Conservation (phyloP, 1,140 invertebrate species). For the Anagrus nilaparvatae region DNA sequence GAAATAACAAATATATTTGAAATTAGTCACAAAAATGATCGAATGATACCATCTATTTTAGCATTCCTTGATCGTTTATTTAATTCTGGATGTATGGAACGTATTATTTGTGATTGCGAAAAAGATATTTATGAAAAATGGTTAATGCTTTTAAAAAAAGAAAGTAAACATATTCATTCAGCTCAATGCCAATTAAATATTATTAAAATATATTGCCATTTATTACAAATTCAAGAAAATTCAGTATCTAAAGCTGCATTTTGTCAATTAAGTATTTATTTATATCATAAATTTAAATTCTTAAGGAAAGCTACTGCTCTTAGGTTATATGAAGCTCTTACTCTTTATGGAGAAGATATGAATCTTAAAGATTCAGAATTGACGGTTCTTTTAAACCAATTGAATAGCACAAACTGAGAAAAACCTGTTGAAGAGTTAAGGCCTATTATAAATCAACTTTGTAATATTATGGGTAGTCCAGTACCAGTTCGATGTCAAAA, state of each 20-base stretch:
- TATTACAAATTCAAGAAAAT: constrained; percentile 63
- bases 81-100: constrained; percentile 57
- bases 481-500: constrained; percentile 47
- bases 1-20: constrained; percentile 62
- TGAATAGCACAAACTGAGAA: constrained; percentile 82
- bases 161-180: constrained; percentile 61
- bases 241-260: constrained; percentile 57
- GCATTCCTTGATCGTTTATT: constrained; percentile 76
- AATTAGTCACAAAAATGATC: constrained; percentile 63
- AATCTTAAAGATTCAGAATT: constrained; percentile 59
- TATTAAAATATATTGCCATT: constrained; percentile 66
- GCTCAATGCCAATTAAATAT: constrained; percentile 70
- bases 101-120: constrained; percentile 51
- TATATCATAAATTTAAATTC: constrained; percentile 77
- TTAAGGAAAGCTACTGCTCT: constrained; percentile 73
- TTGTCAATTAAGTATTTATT: constrained; percentile 68
- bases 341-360: constrained; percentile 67
- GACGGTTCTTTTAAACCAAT: constrained; percentile 58
- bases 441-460: constrained; percentile 71
- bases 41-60: constrained; percentile 70
- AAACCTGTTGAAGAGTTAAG: constrained; percentile 57
- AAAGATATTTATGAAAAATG: constrained; percentile 59
- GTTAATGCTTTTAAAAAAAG: constrained; percentile 59
- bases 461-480: constrained; percentile 65
- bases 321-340: constrained; percentile 74